Evolutionary conservation across 2,888 invertebrate species (phyloP), one percentile per base, ranked within the genome.

Genomic region (Orchesella flavescens): DNA sequence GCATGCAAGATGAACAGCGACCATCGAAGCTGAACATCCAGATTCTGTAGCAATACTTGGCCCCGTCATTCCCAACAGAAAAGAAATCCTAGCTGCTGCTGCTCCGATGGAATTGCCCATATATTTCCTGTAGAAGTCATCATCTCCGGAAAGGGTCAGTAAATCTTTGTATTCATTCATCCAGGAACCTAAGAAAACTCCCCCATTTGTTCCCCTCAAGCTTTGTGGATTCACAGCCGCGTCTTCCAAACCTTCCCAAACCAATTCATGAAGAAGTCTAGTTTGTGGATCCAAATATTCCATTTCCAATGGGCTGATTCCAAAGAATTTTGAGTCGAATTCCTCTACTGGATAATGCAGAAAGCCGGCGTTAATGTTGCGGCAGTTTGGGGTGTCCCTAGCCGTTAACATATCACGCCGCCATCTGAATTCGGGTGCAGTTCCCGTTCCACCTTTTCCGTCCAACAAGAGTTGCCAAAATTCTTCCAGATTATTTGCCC

Each of bases 1-100:
- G 53, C 80, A 76, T 0, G 83, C 85, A 71, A 80, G 46, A 55
- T 85, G 61, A 1, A 85, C 53, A n/a, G 80, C 76, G 10, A 74
- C 77, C 53, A 85, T 75, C 13, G 83, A 71, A n/a, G 85, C 76
- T 1, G 77, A 77, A 55, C 85, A 85, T 3, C 83, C 85, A 24
- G 66, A 66, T 49, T 83, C 83, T 2, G 71, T 72, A 1, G 69
- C 68, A 44, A 84, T 43, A 65, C 72, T 78, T 0, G 82, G 77
- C 15, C 85, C 85, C 13, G 75, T 83, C 15, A 69, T 17, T 17
- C 34, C 34, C 24, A 65, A 65, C 12, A 21, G 15, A 21, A 5
- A 13, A 24, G 34, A 23, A 24, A 65, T 23, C 65, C 65, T 9
- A 7, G 65, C 65, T 10, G 65, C 65, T 34, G 1, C 15, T 34